These are phyloP conservation scores for Myripristis jacobus DNA, from an alignment of 2,797 vertebrate species.

Conservation along the genomic window DNA sequence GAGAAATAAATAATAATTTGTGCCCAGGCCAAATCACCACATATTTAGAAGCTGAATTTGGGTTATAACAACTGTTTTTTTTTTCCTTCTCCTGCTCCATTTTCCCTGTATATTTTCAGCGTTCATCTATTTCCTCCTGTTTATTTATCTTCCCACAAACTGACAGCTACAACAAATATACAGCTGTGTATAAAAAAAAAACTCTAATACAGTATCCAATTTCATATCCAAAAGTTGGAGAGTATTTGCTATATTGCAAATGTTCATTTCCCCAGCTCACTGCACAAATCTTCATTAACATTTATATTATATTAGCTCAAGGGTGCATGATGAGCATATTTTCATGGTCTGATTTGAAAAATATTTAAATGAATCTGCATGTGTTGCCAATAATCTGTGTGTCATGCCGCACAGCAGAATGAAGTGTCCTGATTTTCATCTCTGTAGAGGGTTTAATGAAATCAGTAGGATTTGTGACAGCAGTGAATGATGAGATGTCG, in stretches of 20 bases:
- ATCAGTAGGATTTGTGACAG: slow-evolving; percentile 44
- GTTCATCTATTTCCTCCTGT: slow-evolving; percentile 19
- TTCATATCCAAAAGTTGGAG: slow-evolving; percentile 61
- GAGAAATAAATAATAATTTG: slow-evolving; percentile 32
- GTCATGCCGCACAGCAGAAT: slow-evolving; percentile 49
- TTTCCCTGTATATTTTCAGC: slow-evolving; percentile 21
- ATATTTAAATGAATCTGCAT: slow-evolving; percentile 73
- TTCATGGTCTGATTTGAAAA: slow-evolving; percentile 70
- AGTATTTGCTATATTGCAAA: slow-evolving; percentile 72
- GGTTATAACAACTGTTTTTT: slow-evolving; percentile 17
- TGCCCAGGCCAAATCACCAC: slow-evolving; percentile 22
- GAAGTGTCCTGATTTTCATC: slow-evolving; percentile 58
- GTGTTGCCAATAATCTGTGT: slow-evolving; percentile 60
- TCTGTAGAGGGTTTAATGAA: slow-evolving; percentile 54
- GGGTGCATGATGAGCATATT: slow-evolving; percentile 74
- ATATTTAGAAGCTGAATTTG: slow-evolving; percentile 30
- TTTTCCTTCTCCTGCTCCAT: slow-evolving; percentile 4
- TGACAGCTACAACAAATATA: slow-evolving; percentile 32
- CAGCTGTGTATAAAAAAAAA: slow-evolving; percentile 15
- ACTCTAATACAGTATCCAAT: slow-evolving; percentile 47
- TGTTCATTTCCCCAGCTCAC: slow-evolving; percentile 70
- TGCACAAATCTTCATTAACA: slow-evolving; percentile 83
- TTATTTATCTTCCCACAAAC: slow-evolving; percentile 42
- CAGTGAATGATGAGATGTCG: slow-evolving; percentile 46
- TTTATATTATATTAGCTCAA: slow-evolving; percentile 85